Percentiles rank a stretch among this genome's conserved stretches.
These are phyloP conservation scores for Netelia melanura DNA, from an alignment of 2,888 invertebrate genomes.

Conservation along the genomic window DNA sequence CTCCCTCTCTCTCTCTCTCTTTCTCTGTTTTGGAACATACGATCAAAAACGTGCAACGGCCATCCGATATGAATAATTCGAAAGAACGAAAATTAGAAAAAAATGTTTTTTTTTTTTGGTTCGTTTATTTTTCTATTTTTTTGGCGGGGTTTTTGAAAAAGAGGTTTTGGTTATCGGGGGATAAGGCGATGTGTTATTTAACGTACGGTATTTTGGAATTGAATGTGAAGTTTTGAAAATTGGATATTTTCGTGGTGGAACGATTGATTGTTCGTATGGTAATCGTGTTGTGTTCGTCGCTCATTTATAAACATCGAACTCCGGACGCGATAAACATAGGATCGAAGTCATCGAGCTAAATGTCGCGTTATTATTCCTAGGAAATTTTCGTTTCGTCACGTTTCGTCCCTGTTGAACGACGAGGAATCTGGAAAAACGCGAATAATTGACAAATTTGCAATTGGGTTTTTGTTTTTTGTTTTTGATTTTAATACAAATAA, in stretches of 20 bases:
- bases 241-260: slow-evolving; percentile 51
- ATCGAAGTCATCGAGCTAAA: slow-evolving; percentile 33
- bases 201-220: slow-evolving; percentile 13
- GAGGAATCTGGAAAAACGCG: too few relatives aligned
- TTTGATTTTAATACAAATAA: too few relatives aligned
- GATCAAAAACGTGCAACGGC: slow-evolving; percentile 3
- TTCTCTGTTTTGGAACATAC: not conserved
- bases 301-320: slow-evolving; percentile 3
- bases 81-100: not conserved
- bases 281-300: slow-evolving; percentile 28
- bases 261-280: slow-evolving; percentile 54
- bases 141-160: not conserved
- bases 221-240: slow-evolving; percentile 33
- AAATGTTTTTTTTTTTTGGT: not conserved
- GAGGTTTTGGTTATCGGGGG: not conserved
- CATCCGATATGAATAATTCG: not conserved
- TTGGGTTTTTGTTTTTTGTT: too few relatives aligned
- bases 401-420: too few relatives aligned
- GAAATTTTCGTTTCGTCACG: too few relatives aligned
- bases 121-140: not conserved
- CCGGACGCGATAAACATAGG: not conserved
- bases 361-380: not conserved
- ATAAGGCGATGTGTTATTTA: not conserved
- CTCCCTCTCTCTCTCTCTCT: too few relatives aligned
- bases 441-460: too few relatives aligned